Conservation (phyloP, 1,140 invertebrate species). For the Parapsyche elsis region DNA sequence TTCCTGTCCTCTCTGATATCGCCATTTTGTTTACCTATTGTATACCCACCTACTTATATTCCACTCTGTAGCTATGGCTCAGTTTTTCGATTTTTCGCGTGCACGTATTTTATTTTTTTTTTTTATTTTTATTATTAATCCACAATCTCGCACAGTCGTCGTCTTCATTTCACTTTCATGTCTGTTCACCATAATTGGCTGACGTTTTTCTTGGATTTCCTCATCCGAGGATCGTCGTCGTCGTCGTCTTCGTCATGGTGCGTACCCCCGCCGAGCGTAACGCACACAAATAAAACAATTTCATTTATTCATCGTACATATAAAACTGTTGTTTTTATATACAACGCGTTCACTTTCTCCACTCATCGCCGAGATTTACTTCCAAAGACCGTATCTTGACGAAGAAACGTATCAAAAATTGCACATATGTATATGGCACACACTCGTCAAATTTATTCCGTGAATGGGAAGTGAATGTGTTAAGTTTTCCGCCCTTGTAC, state of each 20-base stretch:
- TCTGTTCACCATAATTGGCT: constrained; percentile 26
- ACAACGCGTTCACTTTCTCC: no score
- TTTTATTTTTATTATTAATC: constrained; percentile 9
- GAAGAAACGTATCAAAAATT: no score
- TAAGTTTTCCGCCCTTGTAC: no score
- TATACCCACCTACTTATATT: background rate
- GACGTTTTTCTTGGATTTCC: constrained; percentile 32
- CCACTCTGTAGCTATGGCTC: no score
- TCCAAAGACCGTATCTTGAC: no score
- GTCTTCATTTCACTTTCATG: constrained; percentile 41
- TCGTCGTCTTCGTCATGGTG: constrained; percentile 14
- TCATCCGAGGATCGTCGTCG: constrained; percentile 33
- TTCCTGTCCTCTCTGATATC: constrained; percentile 36
- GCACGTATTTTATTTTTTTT: background rate
- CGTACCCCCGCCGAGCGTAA: background rate
- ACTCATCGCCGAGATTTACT: no score
- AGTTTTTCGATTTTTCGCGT: background rate
- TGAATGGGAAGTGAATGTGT: no score
- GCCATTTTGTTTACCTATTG: background rate
- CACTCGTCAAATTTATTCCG: no score
- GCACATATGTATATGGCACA: no score
- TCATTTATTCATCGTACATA: background rate
- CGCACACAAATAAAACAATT: background rate
- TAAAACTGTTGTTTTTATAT: no score
- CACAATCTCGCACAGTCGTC: background rate